A percentile compares a stretch with the other conserved stretches of the same genome.
Evolutionary conservation across 2,797 vertebrate species (phyloP).

Genomic region (Pterois miles): DNA sequence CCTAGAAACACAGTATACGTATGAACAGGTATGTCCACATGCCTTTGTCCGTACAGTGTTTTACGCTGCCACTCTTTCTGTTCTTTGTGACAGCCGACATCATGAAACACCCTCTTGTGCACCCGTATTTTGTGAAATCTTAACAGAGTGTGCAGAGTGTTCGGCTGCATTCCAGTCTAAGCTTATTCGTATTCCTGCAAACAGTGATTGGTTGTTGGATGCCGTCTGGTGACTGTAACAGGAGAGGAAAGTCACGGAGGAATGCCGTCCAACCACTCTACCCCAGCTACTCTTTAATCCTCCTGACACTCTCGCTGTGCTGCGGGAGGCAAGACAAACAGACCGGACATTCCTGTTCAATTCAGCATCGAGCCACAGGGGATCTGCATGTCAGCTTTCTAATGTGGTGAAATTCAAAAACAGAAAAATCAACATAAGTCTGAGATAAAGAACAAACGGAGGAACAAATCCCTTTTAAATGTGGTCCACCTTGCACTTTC

Average conservation of each 20-base stretch:
- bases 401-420: background rate
- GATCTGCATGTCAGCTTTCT: background rate
- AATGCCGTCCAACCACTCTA: slow-evolving; percentile 63
- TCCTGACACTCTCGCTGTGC: slow-evolving; percentile 56
- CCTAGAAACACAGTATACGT: too few relatives aligned
- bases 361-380: background rate
- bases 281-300: slow-evolving; percentile 66
- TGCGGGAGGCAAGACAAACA: slow-evolving; percentile 44
- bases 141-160: slow-evolving; percentile 31
- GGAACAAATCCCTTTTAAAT: background rate
- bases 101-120: background rate
- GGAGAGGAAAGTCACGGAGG: slow-evolving; percentile 59
- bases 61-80: background rate
- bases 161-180: slow-evolving; percentile 56
- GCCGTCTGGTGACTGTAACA: slow-evolving; percentile 51
- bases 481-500: background rate
- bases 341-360: slow-evolving; percentile 51
- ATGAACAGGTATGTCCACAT: background rate
- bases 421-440: background rate
- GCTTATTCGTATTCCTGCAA: slow-evolving; percentile 48
- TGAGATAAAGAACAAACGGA: background rate
- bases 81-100: background rate
- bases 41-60: background rate
- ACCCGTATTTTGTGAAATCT: slow-evolving; percentile 29
- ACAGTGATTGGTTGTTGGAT: slow-evolving; percentile 39